phyloP scores from a whole-genome alignment of 2,113 vertebrate genomes.

The Sardina pilchardus region DNA sequence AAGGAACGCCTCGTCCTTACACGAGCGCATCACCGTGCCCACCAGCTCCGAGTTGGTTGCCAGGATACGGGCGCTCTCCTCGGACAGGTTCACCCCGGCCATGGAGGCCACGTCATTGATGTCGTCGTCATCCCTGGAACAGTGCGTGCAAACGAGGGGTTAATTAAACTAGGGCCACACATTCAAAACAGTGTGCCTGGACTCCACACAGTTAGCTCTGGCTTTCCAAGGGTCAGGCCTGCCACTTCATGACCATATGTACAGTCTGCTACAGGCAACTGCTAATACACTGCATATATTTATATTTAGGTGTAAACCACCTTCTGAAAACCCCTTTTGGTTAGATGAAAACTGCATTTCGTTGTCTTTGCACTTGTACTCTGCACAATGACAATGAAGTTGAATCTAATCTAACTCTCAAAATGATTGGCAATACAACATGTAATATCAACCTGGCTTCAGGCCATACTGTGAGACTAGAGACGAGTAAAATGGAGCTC shows the following conservation, averaged over 20 bases:
- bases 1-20: constrained; percentile 93
- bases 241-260: neutral
- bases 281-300: too few species aligned
- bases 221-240: too few species aligned
- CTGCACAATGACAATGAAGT: too few species aligned
- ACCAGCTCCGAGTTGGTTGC: constrained; percentile 93
- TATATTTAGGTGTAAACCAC: too few species aligned
- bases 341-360: too few species aligned
- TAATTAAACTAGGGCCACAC: neutral
- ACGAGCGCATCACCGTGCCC: constrained; percentile 89
- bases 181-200: neutral
- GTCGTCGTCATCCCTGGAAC: constrained; percentile 90
- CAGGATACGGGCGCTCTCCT: constrained; percentile 93
- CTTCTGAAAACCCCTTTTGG: too few species aligned
- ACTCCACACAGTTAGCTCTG: neutral
- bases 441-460: neutral
- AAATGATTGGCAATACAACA: neutral
- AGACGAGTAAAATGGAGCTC: neutral
- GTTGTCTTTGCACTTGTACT: too few species aligned
- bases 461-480: neutral
- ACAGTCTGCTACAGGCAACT: too few species aligned
- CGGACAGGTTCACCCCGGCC: constrained; percentile 94
- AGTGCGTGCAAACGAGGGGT: neutral
- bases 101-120: constrained; percentile 97
- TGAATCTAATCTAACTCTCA: too few species aligned